phyloP scores from a whole-genome alignment of 2,797 vertebrate species.

The Anguilla megastoma region DNA sequence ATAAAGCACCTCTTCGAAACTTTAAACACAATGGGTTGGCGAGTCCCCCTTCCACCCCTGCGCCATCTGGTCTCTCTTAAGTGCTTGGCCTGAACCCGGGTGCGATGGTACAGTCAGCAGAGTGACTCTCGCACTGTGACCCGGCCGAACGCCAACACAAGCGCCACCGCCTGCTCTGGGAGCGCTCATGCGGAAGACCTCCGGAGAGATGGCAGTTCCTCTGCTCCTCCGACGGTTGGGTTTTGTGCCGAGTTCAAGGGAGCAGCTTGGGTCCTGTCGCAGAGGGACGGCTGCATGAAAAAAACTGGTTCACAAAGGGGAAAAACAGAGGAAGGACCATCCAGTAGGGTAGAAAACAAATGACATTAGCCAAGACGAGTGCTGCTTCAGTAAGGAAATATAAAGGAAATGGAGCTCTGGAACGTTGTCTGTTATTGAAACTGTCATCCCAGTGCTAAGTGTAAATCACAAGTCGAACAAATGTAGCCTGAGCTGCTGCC shows the following conservation, averaged over 20 bases:
- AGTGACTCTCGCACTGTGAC: conserved; percentile 46
- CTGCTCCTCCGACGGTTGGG: background rate
- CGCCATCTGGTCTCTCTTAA: conserved; percentile 71
- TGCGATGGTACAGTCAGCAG: conserved; percentile 66
- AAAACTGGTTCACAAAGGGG: conserved; percentile 58
- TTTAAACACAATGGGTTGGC: conserved; percentile 56
- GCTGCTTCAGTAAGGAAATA: conserved; percentile 7
- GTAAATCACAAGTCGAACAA: background rate
- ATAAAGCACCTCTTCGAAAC: conserved; percentile 55
- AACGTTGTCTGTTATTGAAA: conserved; percentile 63
- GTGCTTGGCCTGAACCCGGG: conserved; percentile 64
- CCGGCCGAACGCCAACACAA: conserved; percentile 62
- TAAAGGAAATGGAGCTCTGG: conserved; percentile 54
- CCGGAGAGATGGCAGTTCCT: conserved; percentile 53
- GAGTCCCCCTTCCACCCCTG: conserved; percentile 51
- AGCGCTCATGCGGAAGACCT: conserved; percentile 60
- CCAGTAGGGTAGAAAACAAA: conserved; percentile 23
- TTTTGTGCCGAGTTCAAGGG: conserved; percentile 30
- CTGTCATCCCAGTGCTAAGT: conserved; percentile 54
- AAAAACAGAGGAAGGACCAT: conserved; percentile 63
- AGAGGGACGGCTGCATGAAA: conserved; percentile 58
- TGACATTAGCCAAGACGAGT: background rate
- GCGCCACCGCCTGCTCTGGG: conserved; percentile 56
- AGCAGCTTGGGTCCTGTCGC: conserved; percentile 43
- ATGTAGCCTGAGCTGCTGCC: conserved; percentile 48